These are phyloP conservation scores for Temnothorax nylanderi DNA, from an alignment of 1,140 invertebrate genomes.

Conservation along the genomic window DNA sequence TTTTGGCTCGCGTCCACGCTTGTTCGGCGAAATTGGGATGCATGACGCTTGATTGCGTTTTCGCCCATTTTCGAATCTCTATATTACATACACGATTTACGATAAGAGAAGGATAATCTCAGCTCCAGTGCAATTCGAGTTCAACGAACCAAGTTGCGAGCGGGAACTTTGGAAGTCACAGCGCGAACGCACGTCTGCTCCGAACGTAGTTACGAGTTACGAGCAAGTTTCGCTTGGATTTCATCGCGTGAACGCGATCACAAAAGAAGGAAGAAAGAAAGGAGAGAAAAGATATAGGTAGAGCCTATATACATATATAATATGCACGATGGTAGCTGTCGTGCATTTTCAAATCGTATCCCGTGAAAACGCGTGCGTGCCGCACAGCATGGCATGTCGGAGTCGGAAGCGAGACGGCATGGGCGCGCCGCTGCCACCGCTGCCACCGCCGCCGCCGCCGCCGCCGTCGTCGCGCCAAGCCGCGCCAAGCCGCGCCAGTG, in stretches of 20 bases:
- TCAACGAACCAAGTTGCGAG: constrained; percentile 7
- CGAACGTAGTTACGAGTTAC: not conserved
- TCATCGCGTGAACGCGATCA: constrained; percentile 16
- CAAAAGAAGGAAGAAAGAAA: too few relatives aligned
- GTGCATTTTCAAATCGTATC: constrained; percentile 1
- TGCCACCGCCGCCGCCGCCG: too few relatives aligned
- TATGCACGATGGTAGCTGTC: constrained; percentile 3
- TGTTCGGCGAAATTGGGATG: too few relatives aligned
- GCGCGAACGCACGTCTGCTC: not conserved
- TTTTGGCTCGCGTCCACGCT: not conserved
- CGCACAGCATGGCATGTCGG: constrained; percentile 27
- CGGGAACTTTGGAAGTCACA: not conserved
- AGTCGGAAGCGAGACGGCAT: constrained; percentile 58
- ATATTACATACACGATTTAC: not conserved
- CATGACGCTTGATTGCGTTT: not conserved
- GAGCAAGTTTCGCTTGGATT: not conserved
- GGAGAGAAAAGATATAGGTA: too few relatives aligned
- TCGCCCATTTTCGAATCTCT: not conserved
- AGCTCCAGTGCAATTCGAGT: not conserved
- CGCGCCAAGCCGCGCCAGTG: not conserved
- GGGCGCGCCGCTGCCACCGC: constrained; percentile 40
- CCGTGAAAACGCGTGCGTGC: constrained; percentile 42
- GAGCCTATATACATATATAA: not conserved
- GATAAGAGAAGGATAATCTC: not conserved
- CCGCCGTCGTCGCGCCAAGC: too few relatives aligned